Evolutionary conservation across 2,888 invertebrate genomes (phyloP), one percentile per base, ranked within the genome.

Genomic region (Julus scandinavius): DNA sequence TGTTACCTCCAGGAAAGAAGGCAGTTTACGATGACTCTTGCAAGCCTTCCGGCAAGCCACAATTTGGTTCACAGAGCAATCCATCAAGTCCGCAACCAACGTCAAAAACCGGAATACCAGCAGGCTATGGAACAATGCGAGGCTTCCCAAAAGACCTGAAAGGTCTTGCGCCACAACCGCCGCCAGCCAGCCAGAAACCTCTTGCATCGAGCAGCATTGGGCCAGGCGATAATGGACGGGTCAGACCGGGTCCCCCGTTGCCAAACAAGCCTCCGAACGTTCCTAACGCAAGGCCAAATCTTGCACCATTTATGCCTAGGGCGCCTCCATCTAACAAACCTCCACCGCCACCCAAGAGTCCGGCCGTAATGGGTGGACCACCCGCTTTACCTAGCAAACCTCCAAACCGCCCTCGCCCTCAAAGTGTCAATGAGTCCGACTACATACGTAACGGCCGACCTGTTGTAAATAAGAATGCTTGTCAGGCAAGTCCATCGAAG

Each of bases 81-180:
- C 87, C 87, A 29, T 87, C 87, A 5, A 72, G 80, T 40, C 87
- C 87, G 17, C 87, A 63, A 83, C 80, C 72, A 9, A 88, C 85
- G 4, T 13, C 58, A 15, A 88, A 85, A 85, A 88, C 50, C 11
- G 41, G 41, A 15, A 85, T 88, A 15, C 88, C 88, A 17, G 38
- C 58, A 2, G 88, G 88, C n/a, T 88, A 49, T 45, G 87, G 86
- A 38, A 88, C 88, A n/a, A 80, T 88, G 88, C 86, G 88, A 1
- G 38, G 80, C 2, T 88, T 88, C 45, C 87, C 83, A 92, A 92
- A 87, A 50, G 88, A 88, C 50, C 20, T 90, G 94, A 94, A 90
- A 94, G 96, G 96, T 85, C 96, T 97, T 50, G 97, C 97, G 50
- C 97, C 97, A 15, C 95, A 95, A 90, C 96, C 96, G 88, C 94